These are phyloP conservation scores for Chauna torquata DNA, from an alignment of 2,113 vertebrate species.

Conservation along the genomic window DNA sequence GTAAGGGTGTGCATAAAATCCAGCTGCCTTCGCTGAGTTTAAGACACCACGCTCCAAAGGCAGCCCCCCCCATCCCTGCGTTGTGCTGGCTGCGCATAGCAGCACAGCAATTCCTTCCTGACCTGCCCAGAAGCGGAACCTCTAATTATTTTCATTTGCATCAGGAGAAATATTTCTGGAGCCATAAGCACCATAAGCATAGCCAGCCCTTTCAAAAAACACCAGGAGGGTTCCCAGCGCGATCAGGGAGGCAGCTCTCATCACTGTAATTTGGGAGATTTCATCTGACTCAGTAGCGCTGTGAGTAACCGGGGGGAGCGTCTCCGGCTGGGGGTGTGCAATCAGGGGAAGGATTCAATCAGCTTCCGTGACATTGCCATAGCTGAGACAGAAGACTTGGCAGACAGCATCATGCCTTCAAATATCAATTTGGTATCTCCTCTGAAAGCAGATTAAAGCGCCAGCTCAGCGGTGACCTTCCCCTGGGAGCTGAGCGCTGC, in stretches of 20 bases:
- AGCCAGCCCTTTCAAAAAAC: neutral
- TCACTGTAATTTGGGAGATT: neutral
- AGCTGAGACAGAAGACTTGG: neutral
- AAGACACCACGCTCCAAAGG: neutral
- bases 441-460: neutral
- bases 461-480: neutral
- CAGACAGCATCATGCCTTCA: neutral
- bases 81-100: neutral
- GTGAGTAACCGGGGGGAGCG: neutral
- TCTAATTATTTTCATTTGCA: constrained; percentile 56
- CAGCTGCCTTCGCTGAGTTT: neutral
- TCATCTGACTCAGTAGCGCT: neutral
- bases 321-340: neutral
- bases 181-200: neutral
- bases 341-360: neutral
- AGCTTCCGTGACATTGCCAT: neutral
- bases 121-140: constrained; percentile 49
- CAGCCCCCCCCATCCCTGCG: neutral
- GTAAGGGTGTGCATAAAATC: neutral
- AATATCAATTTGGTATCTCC: neutral
- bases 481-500: neutral
- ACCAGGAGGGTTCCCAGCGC: neutral
- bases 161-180: constrained; percentile 40
- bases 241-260: neutral
- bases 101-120: neutral